These are phyloP conservation scores for Acyrthosiphon pisum DNA, from an alignment of 1,140 invertebrate genomes.

Conservation along the genomic window DNA sequence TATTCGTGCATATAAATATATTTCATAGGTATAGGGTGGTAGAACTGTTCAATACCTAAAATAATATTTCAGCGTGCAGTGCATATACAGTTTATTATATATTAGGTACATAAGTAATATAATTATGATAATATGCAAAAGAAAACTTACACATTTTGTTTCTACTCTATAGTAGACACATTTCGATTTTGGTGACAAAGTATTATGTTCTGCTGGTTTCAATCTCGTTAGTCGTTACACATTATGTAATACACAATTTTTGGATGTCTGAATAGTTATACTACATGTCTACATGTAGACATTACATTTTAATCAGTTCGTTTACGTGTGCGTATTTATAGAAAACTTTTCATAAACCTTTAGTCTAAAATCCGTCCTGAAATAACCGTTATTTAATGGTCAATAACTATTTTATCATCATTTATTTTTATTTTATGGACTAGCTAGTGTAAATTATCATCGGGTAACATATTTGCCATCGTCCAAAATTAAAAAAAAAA, in stretches of 20 bases:
- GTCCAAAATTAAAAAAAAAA: neutral
- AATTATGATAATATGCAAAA: neutral
- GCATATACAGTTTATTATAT: neutral
- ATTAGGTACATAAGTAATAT: neutral
- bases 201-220: neutral
- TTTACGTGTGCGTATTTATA: neutral
- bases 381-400: constrained; percentile 15
- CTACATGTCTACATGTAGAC: neutral
- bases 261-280: neutral
- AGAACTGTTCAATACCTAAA: neutral
- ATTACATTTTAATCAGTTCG: neutral
- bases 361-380: constrained; percentile 34
- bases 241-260: neutral
- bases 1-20: neutral
- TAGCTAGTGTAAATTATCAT: neutral
- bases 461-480: neutral
- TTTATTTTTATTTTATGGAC: constrained; percentile 10
- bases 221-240: neutral
- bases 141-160: neutral
- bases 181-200: neutral
- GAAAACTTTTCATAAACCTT: neutral
- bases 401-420: neutral
- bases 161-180: neutral
- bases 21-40: neutral
- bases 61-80: neutral